Percentiles rank a stretch among this genome's conserved stretches.
Conservation (phyloP, 1,140 invertebrate genomes). For the Drosophila albomicans region DNA sequence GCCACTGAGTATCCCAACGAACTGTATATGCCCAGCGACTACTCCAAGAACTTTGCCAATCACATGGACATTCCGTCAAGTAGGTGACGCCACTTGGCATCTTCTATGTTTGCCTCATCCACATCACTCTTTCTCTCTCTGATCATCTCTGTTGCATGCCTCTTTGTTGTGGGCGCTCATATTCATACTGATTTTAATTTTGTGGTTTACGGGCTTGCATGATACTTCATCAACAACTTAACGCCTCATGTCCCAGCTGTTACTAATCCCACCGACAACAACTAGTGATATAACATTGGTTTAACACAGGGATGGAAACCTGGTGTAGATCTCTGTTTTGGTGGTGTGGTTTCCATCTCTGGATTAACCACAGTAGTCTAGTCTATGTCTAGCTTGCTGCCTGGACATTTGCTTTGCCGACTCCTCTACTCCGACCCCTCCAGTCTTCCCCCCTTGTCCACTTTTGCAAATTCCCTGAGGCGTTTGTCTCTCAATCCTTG, state of each 20-base stretch:
- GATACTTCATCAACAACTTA: slow-evolving; percentile 12
- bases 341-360: slow-evolving; percentile 51
- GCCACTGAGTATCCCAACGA: slow-evolving; percentile 80
- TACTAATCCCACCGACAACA: slow-evolving; percentile 35
- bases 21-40: slow-evolving; percentile 81
- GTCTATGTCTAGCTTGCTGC: slow-evolving; percentile 13
- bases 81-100: slow-evolving; percentile 52
- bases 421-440: background rate
- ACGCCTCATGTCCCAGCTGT: slow-evolving; percentile 21
- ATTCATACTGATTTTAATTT: slow-evolving; percentile 22
- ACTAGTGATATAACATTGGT: slow-evolving; percentile 7
- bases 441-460: too few species aligned
- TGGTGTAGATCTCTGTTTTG: background rate
- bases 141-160: slow-evolving; percentile 64
- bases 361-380: slow-evolving; percentile 24
- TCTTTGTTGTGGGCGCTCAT: background rate
- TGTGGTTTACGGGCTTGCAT: slow-evolving; percentile 30
- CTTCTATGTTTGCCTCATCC: slow-evolving; percentile 19
- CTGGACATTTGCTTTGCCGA: slow-evolving; percentile 19
- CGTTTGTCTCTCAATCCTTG: slow-evolving; percentile 34
- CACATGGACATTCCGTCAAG: slow-evolving; percentile 85
- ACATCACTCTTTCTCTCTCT: too few species aligned
- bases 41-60: slow-evolving; percentile 81
- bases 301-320: slow-evolving; percentile 52
- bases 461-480: background rate